A percentile compares a stretch with the other conserved stretches of the same genome.
Evolutionary conservation across 2,797 vertebrate genomes (phyloP).

Genomic region (Lepilemur ruficaudatus): DNA sequence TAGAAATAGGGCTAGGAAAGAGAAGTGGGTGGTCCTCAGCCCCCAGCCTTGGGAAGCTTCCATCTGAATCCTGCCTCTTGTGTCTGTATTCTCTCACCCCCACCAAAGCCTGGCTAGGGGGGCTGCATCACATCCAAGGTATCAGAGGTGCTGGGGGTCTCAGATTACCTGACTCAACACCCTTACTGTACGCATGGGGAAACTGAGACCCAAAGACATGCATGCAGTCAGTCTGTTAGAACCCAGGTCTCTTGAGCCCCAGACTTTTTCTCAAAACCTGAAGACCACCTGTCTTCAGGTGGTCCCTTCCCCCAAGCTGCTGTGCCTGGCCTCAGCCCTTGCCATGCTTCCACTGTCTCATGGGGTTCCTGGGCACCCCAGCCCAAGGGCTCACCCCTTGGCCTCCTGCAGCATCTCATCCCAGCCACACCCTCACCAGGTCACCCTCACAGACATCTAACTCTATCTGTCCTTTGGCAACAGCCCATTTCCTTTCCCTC

Average conservation of each 20-base stretch:
- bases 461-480: background rate
- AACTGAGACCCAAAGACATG: background rate
- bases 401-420: background rate
- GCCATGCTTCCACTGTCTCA: background rate
- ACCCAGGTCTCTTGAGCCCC: background rate
- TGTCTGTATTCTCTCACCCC: background rate
- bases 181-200: background rate
- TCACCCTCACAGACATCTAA: background rate
- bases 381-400: background rate
- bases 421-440: background rate
- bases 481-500: background rate
- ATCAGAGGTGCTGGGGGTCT: background rate
- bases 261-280: background rate
- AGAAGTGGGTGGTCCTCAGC: conserved; percentile 69
- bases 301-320: background rate
- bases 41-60: conserved; percentile 52
- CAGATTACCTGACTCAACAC: background rate
- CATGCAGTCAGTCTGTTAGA: background rate
- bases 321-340: background rate
- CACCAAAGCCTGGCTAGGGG: background rate
- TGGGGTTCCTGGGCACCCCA: background rate
- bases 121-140: background rate
- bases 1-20: conserved; percentile 72
- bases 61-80: conserved; percentile 49
- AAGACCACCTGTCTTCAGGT: background rate